Evolutionary conservation across 2,113 vertebrate species (phyloP).

Genomic region (Chrysochloris asiatica): DNA sequence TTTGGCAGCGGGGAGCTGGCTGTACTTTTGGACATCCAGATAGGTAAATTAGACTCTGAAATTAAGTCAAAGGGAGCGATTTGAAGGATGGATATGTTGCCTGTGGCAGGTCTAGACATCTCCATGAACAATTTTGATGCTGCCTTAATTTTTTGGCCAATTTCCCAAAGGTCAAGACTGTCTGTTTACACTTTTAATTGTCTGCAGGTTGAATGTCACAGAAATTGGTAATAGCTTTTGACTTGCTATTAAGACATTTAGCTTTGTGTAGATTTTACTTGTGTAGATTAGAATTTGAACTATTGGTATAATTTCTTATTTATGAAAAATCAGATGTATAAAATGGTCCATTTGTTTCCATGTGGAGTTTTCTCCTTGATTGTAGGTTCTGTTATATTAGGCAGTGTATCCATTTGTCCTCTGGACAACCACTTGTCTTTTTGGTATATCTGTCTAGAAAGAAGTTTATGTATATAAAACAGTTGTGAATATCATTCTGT

Average conservation of each 20-base stretch:
- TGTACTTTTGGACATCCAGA: neutral
- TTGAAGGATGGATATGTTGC: neutral
- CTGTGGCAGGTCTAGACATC: neutral
- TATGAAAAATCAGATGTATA: too few species aligned
- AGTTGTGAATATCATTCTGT: too few species aligned
- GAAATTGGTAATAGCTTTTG: slow-evolving; percentile 27
- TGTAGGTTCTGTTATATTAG: too few species aligned
- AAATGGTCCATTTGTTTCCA: too few species aligned
- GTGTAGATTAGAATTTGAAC: neutral
- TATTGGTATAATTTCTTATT: too few species aligned
- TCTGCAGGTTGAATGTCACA: slow-evolving; percentile 36
- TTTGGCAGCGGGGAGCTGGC: neutral
- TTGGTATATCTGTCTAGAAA: too few species aligned
- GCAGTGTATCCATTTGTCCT: too few species aligned
- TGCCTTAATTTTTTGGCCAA: neutral
- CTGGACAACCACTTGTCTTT: too few species aligned
- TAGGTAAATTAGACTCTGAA: neutral
- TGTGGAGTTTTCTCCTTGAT: too few species aligned
- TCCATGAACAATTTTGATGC: neutral
- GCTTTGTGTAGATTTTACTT: neutral
- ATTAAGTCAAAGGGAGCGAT: neutral
- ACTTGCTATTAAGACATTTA: slow-evolving; percentile 32
- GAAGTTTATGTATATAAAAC: neutral
- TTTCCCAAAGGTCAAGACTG: neutral
- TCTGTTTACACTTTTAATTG: slow-evolving; percentile 26